These are phyloP conservation scores for Aeoliscus strigatus DNA, from an alignment of 2,797 vertebrate genomes.

Conservation along the genomic window DNA sequence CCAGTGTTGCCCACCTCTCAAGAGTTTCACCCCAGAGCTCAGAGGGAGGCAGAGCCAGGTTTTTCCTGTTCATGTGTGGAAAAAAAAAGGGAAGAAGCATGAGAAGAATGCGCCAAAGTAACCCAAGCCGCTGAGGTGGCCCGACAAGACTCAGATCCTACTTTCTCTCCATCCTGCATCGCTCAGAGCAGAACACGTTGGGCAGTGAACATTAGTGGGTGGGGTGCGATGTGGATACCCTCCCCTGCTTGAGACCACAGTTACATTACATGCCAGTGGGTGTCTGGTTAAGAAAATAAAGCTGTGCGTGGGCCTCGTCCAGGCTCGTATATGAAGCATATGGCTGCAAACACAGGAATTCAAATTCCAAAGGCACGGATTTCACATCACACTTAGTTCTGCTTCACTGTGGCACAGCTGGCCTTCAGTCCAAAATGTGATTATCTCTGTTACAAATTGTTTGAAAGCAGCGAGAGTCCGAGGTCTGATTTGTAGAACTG, in stretches of 20 bases:
- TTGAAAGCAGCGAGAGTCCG: conserved; percentile 15
- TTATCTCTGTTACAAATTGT: conserved; percentile 50
- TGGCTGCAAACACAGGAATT: conserved; percentile 46
- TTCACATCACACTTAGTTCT: conserved; percentile 30
- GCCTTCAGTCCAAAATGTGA: conserved; percentile 37
- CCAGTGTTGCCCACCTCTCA: conserved; percentile 34
- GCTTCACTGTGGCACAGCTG: conserved; percentile 25
- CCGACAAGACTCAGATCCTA: conserved; percentile 49
- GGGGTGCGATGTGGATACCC: conserved; percentile 36
- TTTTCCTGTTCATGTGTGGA: conserved; percentile 61
- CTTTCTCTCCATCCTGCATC: conserved; percentile 22
- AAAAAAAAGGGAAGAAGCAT: conserved; percentile 39
- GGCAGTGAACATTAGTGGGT: conserved; percentile 7
- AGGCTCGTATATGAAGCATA: conserved; percentile 52
- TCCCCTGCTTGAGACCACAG: conserved; percentile 45
- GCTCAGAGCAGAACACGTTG: conserved; percentile 25
- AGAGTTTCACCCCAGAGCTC: conserved; percentile 35
- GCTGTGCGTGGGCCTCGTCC: conserved; percentile 32
- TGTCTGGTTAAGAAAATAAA: conserved; percentile 60
- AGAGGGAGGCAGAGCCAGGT: conserved; percentile 54
- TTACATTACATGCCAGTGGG: conserved; percentile 43
- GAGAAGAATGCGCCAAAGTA: conserved; percentile 64
- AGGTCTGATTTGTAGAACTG: conserved; percentile 17
- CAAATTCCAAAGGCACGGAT: conserved; percentile 49
- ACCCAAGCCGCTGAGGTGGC: conserved; percentile 68